phyloP scores from a whole-genome alignment of 1,140 invertebrate genomes.

The Scaptomyza graminum region DNA sequence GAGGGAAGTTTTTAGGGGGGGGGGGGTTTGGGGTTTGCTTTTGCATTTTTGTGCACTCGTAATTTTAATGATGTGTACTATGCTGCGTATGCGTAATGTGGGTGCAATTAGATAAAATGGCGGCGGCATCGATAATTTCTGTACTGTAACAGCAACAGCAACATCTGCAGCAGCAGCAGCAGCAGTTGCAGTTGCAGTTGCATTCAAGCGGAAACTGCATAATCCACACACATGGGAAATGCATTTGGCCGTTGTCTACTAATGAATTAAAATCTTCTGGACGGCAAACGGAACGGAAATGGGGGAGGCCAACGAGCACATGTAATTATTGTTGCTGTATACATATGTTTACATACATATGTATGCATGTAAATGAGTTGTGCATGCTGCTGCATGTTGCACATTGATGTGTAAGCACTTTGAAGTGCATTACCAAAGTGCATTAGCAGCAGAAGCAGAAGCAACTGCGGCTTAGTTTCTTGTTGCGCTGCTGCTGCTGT shows the following conservation, averaged over 20 bases:
- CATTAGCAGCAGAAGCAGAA: conserved; percentile 48
- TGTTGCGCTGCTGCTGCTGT: conserved; percentile 19
- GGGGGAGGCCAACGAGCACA: conserved; percentile 43
- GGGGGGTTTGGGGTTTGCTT: conserved; percentile 2
- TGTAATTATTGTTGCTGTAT: conserved; percentile 71
- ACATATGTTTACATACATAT: not conserved
- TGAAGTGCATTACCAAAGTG: conserved; percentile 81
- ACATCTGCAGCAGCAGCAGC: conserved; percentile 29
- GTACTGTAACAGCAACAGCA: conserved; percentile 2
- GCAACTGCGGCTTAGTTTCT: conserved; percentile 40
- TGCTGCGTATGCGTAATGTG: conserved; percentile 70
- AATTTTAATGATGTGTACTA: conserved; percentile 76
- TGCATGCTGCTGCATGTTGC: conserved; percentile 25
- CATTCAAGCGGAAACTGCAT: conserved; percentile 79
- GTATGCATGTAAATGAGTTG: conserved; percentile 56
- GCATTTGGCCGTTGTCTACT: conserved; percentile 78
- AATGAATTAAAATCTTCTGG: conserved; percentile 80
- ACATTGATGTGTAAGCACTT: conserved; percentile 78
- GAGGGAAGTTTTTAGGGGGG: too few relatives aligned
- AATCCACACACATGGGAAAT: conserved; percentile 75
- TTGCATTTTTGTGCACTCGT: conserved; percentile 48
- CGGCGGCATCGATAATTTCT: conserved; percentile 23
- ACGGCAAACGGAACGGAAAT: conserved; percentile 37
- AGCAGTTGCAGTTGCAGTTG: conserved; percentile 57
- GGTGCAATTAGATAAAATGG: conserved; percentile 79